phyloP scores from a whole-genome alignment of 2,888 invertebrate genomes.

The Quadroppia sp. region DNA sequence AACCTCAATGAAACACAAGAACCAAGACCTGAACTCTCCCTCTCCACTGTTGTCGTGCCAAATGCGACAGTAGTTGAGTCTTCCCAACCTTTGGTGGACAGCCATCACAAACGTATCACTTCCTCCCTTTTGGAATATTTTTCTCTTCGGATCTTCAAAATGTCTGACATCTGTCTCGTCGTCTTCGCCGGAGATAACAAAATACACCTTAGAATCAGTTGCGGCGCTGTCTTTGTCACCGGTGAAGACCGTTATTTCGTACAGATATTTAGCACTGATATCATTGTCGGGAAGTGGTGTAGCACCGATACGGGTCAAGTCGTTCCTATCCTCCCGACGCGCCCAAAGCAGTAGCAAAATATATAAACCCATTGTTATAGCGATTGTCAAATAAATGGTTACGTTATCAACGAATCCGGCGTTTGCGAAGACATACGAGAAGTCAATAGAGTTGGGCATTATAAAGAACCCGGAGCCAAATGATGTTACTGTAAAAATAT shows the following conservation, averaged over 20 bases:
- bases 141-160: conserved; percentile 53
- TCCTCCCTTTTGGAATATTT: conserved; percentile 53
- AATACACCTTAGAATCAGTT: conserved; percentile 51
- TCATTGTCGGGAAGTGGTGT: conserved; percentile 55
- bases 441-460: conserved; percentile 56
- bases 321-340: conserved; percentile 53
- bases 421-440: conserved; percentile 55
- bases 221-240: conserved; percentile 51
- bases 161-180: conserved; percentile 54
- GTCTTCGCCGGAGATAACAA: conserved; percentile 55
- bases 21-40: conserved; percentile 54
- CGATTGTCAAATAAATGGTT: conserved; percentile 54
- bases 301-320: conserved; percentile 53
- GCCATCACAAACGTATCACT: conserved; percentile 55
- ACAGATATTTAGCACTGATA: conserved; percentile 54
- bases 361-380: conserved; percentile 52
- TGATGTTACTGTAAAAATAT: conserved; percentile 53
- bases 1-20: conserved; percentile 53
- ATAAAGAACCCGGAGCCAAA: conserved; percentile 56
- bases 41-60: conserved; percentile 58
- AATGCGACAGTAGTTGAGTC: conserved; percentile 55
- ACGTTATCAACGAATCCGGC: conserved; percentile 52
- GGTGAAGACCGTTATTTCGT: conserved; percentile 55
- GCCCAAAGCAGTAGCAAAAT: conserved; percentile 53
- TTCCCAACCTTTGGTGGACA: conserved; percentile 54